Conservation (phyloP, 2,113 vertebrate genomes). For the Phalacrocorax aristotelis region DNA sequence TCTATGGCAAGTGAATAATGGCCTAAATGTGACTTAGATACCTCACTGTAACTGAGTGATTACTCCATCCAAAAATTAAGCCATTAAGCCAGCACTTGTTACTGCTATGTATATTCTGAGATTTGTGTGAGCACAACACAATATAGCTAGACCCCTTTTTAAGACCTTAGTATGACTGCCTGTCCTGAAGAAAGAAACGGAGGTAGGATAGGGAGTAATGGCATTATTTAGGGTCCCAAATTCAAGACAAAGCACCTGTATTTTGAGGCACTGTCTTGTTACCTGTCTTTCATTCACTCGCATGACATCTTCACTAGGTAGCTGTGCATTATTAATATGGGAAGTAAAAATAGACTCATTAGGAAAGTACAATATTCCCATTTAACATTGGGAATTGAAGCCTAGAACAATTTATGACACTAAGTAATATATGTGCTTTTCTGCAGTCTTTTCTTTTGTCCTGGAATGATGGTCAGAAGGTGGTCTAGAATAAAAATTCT, state of each 20-base stretch:
- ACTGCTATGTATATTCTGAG: neutral
- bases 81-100: neutral
- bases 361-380: neutral
- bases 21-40: neutral
- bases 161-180: neutral
- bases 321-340: neutral
- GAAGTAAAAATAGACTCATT: neutral
- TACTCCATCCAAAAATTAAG: neutral
- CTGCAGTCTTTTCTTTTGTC: neutral
- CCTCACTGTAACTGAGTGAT: neutral
- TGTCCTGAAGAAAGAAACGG: neutral
- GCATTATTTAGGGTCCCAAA: neutral
- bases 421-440: neutral
- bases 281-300: neutral
- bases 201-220: neutral
- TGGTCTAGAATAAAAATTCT: neutral
- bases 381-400: neutral
- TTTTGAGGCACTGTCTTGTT: neutral
- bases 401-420: neutral
- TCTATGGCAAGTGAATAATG: neutral
- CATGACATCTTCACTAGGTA: neutral
- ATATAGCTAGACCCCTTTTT: neutral
- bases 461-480: neutral
- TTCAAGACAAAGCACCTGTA: neutral
- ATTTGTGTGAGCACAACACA: neutral